Conservation (phyloP, 2,797 vertebrate species). For the Harpagifer antarcticus region DNA sequence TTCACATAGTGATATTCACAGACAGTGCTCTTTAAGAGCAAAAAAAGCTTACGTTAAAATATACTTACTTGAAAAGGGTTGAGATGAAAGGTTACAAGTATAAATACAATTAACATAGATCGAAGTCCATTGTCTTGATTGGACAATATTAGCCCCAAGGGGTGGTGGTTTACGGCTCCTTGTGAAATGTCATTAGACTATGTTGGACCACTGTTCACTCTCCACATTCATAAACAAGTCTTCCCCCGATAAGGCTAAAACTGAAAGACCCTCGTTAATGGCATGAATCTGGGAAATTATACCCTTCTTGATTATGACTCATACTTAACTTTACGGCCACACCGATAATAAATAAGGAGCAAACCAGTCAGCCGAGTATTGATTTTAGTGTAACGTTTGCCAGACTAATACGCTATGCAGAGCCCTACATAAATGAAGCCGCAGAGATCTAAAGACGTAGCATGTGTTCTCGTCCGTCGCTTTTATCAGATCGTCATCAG, state of each 20-base stretch:
- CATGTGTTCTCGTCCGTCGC: slow-evolving; percentile 73
- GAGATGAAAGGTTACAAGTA: slow-evolving; percentile 3
- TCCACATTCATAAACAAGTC: slow-evolving; percentile 58
- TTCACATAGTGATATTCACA: background rate
- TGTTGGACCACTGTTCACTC: slow-evolving; percentile 8
- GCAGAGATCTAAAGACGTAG: slow-evolving; percentile 45
- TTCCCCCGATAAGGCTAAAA: slow-evolving; percentile 38
- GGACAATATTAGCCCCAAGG: slow-evolving; percentile 40
- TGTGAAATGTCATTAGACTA: slow-evolving; percentile 32
- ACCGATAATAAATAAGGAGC: slow-evolving; percentile 66
- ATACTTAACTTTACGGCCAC: slow-evolving; percentile 73
- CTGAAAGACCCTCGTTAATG: slow-evolving; percentile 57
- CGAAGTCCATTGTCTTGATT: slow-evolving; percentile 58
- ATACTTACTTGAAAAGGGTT: slow-evolving; percentile 4
- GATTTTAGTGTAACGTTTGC: slow-evolving; percentile 70
- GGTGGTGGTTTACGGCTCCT: slow-evolving; percentile 51
- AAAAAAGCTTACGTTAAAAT: background rate
- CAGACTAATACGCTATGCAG: slow-evolving; percentile 41
- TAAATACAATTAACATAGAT: slow-evolving; percentile 46
- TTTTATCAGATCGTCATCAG: slow-evolving; percentile 77
- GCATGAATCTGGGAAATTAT: slow-evolving; percentile 64
- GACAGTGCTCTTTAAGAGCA: background rate
- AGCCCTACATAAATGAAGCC: slow-evolving; percentile 51
- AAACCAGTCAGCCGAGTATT: slow-evolving; percentile 69
- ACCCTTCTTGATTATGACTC: slow-evolving; percentile 70